Percentiles rank a stretch among this genome's conserved stretches.
Evolutionary conservation across 2,888 invertebrate genomes (phyloP).

Genomic region (Branchellion lobata): DNA sequence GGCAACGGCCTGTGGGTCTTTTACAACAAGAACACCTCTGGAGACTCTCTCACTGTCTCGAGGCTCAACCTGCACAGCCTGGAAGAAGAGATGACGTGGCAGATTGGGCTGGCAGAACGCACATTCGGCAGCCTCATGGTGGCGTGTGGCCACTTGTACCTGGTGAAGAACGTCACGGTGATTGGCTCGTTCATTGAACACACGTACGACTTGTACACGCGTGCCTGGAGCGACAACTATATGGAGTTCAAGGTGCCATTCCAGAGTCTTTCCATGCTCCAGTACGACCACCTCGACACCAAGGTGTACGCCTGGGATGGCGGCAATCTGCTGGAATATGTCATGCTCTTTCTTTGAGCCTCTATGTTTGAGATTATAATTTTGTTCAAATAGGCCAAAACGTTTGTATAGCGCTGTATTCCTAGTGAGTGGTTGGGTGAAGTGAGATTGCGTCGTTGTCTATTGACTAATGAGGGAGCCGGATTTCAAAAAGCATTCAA

Average conservation of each 20-base stretch:
- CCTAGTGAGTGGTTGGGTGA: too few relatives aligned
- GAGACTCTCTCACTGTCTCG: background rate
- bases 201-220: background rate
- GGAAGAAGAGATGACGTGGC: background rate
- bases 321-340: background rate
- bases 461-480: too few relatives aligned
- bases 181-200: background rate
- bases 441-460: too few relatives aligned
- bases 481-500: too few relatives aligned
- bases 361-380: too few relatives aligned
- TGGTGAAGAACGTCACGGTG: background rate
- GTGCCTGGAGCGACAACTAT: background rate
- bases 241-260: background rate
- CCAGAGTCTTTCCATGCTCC: background rate
- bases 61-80: background rate
- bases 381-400: too few relatives aligned
- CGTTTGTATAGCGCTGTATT: too few relatives aligned
- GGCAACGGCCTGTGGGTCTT: slow-evolving; percentile 1
- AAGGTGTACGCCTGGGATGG: background rate
- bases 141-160: background rate
- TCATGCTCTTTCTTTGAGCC: background rate
- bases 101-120: background rate
- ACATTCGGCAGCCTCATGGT: background rate
- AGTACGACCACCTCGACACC: background rate
- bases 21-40: background rate